Base-by-base conservation (phyloP, 2,113 vertebrate species). In the Amphilophus citrinellus region DNA sequence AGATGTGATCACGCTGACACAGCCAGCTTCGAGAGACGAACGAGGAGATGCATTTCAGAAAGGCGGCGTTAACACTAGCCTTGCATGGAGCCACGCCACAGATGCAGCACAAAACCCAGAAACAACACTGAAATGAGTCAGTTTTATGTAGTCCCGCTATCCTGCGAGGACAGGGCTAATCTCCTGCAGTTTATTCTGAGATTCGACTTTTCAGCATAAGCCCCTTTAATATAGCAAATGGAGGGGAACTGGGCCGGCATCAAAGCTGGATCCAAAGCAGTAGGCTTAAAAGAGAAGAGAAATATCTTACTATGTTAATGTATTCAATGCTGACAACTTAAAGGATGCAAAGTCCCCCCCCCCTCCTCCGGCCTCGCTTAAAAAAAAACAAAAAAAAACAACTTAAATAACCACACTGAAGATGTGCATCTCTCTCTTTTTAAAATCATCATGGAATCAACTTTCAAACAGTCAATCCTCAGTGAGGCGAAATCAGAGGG, bases 251-350 rank as follows among this genome's bases (percentile, higher is more conserved):
- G 82, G 92, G 87, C 80, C 82, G 87, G 86, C 91, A 92, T 93
- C 92, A 94, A 93, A 95, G 92, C 87, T 32, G 77, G 84, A 91
- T 89, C 84, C 86, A 89, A 92, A 90, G 91, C 93, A 87, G 80
- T 50, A 2, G 90, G 90, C 91, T 93, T 92, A 92, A 94, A 94
- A 94, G 89, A 89, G 90, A 84, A 63, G 84, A 56, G 66, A 87
- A 85, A 90, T 81, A 88, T 88, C 88, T 92, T 89, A 83, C 80
- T 93, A 94, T 95, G 93, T 89, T 93, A 95, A 94, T 94, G 87
- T 93, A 94, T 95, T 92, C 88, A 85, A 88, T 84, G 60, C 91
- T 89, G 82, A 91, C 84, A 88, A 85, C 91, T 90, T 84, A 84
- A 88, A 92, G 85, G 85, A 87, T 80, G 68, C 82, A 71, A 71